These are phyloP conservation scores for Larimichthys crocea DNA, from an alignment of 2,113 vertebrate species.

Conservation along the genomic window DNA sequence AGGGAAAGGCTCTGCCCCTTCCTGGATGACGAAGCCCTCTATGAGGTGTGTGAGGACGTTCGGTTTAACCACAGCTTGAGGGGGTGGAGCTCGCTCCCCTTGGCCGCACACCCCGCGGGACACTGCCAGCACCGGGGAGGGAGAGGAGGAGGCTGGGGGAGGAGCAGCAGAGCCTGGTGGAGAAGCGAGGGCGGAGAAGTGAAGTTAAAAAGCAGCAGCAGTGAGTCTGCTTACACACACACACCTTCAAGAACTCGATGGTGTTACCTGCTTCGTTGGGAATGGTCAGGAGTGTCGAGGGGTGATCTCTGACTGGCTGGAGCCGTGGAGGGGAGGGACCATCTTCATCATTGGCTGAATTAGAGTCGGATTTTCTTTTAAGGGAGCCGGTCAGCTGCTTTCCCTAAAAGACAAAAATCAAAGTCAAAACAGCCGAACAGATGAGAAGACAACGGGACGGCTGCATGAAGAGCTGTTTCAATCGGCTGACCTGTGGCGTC, in stretches of 20 bases:
- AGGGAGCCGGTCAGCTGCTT: conserved; percentile 72
- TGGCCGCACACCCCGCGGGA: conserved; percentile 74
- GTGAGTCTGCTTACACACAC: neutral
- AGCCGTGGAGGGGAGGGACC: conserved; percentile 74
- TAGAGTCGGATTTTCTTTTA: conserved; percentile 81
- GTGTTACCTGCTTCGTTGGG: conserved; percentile 75
- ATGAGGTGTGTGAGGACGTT: conserved; percentile 99
- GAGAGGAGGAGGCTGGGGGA: conserved; percentile 34
- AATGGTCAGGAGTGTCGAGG: conserved; percentile 63
- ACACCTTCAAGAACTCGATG: neutral
- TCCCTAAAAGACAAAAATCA: conserved; percentile 48
- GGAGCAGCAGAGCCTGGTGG: neutral
- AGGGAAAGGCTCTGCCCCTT: conserved; percentile 97
- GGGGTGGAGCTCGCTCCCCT: conserved; percentile 88
- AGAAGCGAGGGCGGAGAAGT: neutral
- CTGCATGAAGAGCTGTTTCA: neutral
- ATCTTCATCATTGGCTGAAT: conserved; percentile 65
- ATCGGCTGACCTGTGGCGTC: conserved; percentile 68
- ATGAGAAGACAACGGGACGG: neutral
- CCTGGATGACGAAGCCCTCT: conserved; percentile 98
- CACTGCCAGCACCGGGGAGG: conserved; percentile 60
- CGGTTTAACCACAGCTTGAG: conserved; percentile 97
- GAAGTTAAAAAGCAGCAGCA: neutral
- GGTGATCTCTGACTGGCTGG: conserved; percentile 81
- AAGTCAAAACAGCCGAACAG: neutral